Evolutionary conservation across 2,797 vertebrate species (phyloP), one percentile per base, ranked within the genome.

Genomic region (Fundulus diaphanus): DNA sequence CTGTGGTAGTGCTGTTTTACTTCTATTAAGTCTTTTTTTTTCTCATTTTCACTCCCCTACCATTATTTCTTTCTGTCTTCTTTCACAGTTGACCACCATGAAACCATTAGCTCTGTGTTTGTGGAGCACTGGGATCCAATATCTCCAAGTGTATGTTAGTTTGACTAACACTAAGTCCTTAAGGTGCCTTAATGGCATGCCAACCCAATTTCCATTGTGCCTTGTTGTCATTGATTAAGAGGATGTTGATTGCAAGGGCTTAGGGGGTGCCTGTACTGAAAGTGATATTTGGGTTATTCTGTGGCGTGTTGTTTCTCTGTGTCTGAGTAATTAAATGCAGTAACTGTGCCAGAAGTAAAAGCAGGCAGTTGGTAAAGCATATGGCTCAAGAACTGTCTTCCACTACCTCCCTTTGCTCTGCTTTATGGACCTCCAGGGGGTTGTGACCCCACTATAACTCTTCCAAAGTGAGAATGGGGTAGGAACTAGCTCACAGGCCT

Each of bases 271-370:
- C 89, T 87, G 78, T 83, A 74, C 79, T 85, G 82, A 85, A 87
- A 92, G 84, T 71, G 89, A 91, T 94, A 92, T 96, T 95, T 94
- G 92, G 92, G 92, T 93, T 93, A 89, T 79, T 85, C 82, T 61
- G 42, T 56, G 85, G 89, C 66, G 74, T 86, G 81, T 90, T 87
- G 81, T 80, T 85, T 87, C 73, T 79, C 51, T 75, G 46, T 74
- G 82, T 86, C 70, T 78, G 73, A 72, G 73, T 80, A 87, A 90
- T 83, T 87, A 88, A 74, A 76, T 84, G 74, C 73, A 72, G 88
- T 91, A 92, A 92, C 89, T 88, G 90, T 90, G 92, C 88, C 87
- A 86, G 89, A 84, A 87, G 89, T 82, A 82, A 85, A 66, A 81
- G 82, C 85, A 88, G 79, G 84, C 77, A 73, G 63, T 46, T 77